A percentile compares a stretch with the other conserved stretches of the same genome.
Conservation (phyloP, 1,140 invertebrate species). For the Drosophila kurseongensis region DNA sequence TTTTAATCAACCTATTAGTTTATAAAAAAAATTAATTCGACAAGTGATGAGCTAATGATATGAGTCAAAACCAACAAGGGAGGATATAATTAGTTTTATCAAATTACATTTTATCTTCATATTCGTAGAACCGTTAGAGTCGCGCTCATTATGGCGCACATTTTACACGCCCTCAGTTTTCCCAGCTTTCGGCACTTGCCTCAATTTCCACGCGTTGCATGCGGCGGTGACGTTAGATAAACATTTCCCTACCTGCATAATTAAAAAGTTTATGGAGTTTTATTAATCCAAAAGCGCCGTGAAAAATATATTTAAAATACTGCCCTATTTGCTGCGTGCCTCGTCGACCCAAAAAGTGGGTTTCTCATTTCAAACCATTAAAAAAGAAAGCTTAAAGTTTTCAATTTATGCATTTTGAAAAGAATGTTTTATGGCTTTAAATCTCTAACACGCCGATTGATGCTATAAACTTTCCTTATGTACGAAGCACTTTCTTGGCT, state of each 20-base stretch:
- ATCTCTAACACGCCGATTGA: background rate
- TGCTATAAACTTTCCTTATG: background rate
- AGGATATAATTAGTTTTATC: conserved; percentile 30
- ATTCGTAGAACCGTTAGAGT: conserved; percentile 26
- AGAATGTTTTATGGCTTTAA: conserved; percentile 7
- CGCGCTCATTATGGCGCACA: conserved; percentile 15
- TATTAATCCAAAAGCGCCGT: conserved; percentile 3
- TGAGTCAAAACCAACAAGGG: background rate
- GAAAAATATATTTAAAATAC: conserved; percentile 10
- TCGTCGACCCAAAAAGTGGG: background rate
- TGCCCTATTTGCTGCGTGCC: conserved; percentile 1
- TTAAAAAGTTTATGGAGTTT: conserved; percentile 25
- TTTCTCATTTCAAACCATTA: conserved; percentile 5
- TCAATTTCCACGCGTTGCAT: conserved; percentile 44
- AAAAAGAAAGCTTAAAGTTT: background rate
- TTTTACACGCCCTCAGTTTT: conserved; percentile 25
- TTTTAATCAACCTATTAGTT: conserved; percentile 4
- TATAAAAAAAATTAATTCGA: conserved; percentile 13
- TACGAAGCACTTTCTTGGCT: too few relatives aligned
- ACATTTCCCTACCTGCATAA: conserved; percentile 46
- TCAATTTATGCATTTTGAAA: background rate
- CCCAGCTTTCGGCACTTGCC: conserved; percentile 15
- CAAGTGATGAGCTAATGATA: conserved; percentile 3
- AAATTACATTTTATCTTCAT: conserved; percentile 10
- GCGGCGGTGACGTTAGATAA: conserved; percentile 37